These are phyloP conservation scores for Phenganax subtilis DNA, from an alignment of 92 coral and sea anemone species.

Conservation along the genomic window DNA sequence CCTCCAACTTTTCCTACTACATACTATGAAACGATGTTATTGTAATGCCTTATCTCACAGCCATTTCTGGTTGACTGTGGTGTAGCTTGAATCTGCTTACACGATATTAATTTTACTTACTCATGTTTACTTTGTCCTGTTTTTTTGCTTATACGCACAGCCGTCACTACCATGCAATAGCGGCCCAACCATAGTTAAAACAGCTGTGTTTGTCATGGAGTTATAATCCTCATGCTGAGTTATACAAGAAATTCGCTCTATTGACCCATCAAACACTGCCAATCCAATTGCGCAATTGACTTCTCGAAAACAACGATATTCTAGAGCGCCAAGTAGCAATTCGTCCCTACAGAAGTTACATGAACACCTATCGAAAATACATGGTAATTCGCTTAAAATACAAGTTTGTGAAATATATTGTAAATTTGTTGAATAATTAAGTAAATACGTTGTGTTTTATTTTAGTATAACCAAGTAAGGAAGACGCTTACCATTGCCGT, in stretches of 20 bases:
- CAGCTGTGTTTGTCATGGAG: constrained; percentile 13
- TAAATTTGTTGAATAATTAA: not conserved
- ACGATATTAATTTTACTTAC: constrained; percentile 5
- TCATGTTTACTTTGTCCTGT: constrained; percentile 12
- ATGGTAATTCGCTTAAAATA: not conserved
- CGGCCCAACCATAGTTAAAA: constrained; percentile 25
- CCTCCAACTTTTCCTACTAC: not conserved
- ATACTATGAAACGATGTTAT: not conserved
- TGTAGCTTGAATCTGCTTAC: not conserved
- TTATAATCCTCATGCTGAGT: constrained; percentile 20
- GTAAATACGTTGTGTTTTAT: not conserved
- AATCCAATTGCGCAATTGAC: not conserved
- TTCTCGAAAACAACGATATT: constrained; percentile 17
- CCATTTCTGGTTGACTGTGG: too few relatives aligned
- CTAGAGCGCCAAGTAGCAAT: constrained; percentile 16
- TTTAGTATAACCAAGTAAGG: not conserved
- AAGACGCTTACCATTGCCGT: not conserved
- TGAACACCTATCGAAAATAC: constrained; percentile 4
- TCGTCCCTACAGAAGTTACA: not conserved
- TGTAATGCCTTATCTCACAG: too few relatives aligned
- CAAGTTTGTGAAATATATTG: not conserved
- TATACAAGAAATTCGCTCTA: constrained; percentile 13
- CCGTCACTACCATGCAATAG: constrained; percentile 7
- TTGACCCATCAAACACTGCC: constrained; percentile 25
- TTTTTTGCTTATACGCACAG: constrained; percentile 2